Percentiles rank a stretch among this genome's conserved stretches.
phyloP scores from a whole-genome alignment of 2,888 invertebrate genomes.

The Pseudococcus longispinus region DNA sequence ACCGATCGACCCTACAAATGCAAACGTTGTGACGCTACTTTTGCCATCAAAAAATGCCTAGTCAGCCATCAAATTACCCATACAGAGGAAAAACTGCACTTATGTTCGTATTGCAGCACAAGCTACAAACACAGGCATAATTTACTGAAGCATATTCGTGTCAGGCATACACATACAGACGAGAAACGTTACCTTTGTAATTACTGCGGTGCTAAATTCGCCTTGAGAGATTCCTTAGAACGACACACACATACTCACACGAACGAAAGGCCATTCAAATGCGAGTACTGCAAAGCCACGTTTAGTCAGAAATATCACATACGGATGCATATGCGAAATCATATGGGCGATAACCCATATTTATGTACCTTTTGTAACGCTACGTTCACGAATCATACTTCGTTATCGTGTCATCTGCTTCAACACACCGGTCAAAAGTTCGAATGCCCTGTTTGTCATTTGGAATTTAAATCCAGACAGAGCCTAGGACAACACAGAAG shows the following conservation, averaged over 20 bases:
- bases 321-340: conserved; percentile 1
- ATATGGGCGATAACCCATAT: background rate
- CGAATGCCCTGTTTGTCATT: conserved; percentile 5
- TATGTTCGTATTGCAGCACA: background rate
- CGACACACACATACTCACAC: conserved; percentile 25
- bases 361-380: background rate
- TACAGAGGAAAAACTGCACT: conserved; percentile 23
- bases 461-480: background rate
- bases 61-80: conserved; percentile 41
- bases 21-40: background rate
- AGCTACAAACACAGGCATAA: conserved; percentile 34
- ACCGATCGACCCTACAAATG: conserved; percentile 1
- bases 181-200: conserved; percentile 27
- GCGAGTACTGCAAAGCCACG: background rate
- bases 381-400: background rate
- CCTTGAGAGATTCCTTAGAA: background rate
- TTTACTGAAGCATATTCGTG: background rate
- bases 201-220: conserved; percentile 26
- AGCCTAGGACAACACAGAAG: background rate
- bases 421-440: conserved; percentile 29
- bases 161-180: background rate
- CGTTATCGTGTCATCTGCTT: background rate
- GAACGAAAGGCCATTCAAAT: conserved; percentile 15
- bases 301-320: conserved; percentile 27
- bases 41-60: conserved; percentile 17